These are phyloP conservation scores for Centropus bengalensis DNA, from an alignment of 2,113 vertebrate genomes.

Conservation along the genomic window DNA sequence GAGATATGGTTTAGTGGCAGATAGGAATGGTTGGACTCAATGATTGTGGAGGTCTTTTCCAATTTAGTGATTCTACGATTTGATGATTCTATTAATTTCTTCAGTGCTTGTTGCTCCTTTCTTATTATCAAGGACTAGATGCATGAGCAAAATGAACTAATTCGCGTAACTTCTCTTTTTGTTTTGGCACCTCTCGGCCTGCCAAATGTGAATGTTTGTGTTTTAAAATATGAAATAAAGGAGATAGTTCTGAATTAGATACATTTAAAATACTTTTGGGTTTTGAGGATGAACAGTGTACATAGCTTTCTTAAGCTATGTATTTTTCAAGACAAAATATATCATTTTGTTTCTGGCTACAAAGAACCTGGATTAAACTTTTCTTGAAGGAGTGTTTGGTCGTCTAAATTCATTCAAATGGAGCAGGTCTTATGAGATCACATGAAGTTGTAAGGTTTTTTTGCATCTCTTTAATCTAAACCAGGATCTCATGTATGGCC, in stretches of 20 bases:
- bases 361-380: not conserved
- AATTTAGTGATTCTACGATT: no score
- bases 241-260: not conserved
- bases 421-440: not conserved
- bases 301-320: not conserved
- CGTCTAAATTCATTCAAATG: not conserved
- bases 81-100: no score
- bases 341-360: not conserved
- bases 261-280: not conserved
- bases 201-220: not conserved
- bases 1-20: no score
- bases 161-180: not conserved
- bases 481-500: not conserved
- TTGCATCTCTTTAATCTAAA: not conserved
- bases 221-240: not conserved
- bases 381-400: not conserved
- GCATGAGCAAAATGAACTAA: not conserved
- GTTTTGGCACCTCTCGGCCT: not conserved
- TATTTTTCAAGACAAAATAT: not conserved
- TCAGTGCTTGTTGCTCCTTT: no score
- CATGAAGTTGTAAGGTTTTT: not conserved
- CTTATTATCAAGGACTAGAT: no score
- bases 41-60: no score
- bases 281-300: not conserved
- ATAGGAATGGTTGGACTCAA: no score